phyloP scores from a whole-genome alignment of 2,797 vertebrate species.

The Phalanger gymnotis region DNA sequence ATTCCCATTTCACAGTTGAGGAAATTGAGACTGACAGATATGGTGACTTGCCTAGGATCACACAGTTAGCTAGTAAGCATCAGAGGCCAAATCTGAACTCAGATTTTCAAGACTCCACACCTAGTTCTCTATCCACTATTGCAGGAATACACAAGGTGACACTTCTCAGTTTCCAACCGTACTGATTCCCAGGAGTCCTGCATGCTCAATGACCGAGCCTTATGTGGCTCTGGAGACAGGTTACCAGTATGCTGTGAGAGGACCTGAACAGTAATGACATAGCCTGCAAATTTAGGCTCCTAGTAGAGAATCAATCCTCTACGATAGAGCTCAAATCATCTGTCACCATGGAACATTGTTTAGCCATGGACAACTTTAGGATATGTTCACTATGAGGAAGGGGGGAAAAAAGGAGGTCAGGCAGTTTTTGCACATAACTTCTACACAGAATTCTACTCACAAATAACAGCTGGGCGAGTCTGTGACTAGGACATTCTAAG shows the following conservation, averaged over 20 bases:
- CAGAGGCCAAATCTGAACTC: neutral
- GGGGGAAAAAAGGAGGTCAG: neutral
- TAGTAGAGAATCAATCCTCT: neutral
- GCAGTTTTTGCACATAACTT: neutral
- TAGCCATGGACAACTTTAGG: neutral
- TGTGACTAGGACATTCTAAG: neutral
- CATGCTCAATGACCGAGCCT: neutral
- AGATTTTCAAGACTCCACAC: neutral
- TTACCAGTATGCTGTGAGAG: neutral
- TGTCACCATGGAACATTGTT: neutral
- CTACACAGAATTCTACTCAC: neutral
- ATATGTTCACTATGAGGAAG: neutral
- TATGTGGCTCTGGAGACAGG: neutral
- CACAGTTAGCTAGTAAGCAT: neutral
- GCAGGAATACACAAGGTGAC: neutral
- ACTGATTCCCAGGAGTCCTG: neutral
- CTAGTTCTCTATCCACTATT: neutral
- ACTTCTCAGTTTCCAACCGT: neutral
- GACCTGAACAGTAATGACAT: neutral
- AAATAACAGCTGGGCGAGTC: neutral
- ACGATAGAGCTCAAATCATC: neutral
- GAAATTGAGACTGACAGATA: neutral
- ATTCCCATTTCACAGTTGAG: constrained; percentile 10
- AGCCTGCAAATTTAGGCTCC: neutral
- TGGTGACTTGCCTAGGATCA: neutral